Percentiles rank a stretch among this genome's conserved stretches.
phyloP scores from a whole-genome alignment of 2,888 invertebrate species.

The Cerastoderma edule region DNA sequence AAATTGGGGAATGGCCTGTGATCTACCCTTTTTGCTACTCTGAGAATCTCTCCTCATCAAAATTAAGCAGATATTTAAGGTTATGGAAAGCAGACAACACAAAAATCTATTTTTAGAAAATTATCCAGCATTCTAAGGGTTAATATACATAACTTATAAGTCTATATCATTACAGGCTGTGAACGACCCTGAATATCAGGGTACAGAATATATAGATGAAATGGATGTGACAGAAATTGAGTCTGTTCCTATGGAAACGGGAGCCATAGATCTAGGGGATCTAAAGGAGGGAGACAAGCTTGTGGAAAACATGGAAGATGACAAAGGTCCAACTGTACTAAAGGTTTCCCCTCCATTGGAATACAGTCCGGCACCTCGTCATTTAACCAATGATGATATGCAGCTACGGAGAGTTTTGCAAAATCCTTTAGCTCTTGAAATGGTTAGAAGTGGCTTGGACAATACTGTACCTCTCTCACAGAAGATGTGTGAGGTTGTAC shows the following conservation, averaged over 20 bases:
- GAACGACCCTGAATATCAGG: slow-evolving; percentile 45
- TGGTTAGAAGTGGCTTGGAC: slow-evolving; percentile 34
- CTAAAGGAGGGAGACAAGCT: neutral
- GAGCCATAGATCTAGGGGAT: neutral
- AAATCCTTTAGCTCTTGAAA: slow-evolving; percentile 48
- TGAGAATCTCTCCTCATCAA: no score
- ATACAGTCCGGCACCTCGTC: neutral
- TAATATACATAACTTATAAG: no score
- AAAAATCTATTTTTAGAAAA: no score
- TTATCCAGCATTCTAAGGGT: no score
- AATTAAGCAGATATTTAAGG: no score
- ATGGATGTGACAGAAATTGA: slow-evolving; percentile 16
- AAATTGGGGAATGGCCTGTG: no score
- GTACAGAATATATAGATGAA: slow-evolving; percentile 53
- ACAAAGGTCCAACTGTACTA: neutral
- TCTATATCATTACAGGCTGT: slow-evolving; percentile 34
- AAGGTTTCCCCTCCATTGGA: neutral
- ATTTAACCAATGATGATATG: slow-evolving; percentile 22
- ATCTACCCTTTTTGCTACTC: no score
- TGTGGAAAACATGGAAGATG: neutral
- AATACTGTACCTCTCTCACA: slow-evolving; percentile 29
- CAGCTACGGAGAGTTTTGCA: slow-evolving; percentile 49
- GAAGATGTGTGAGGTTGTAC: slow-evolving; percentile 32
- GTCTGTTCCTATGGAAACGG: slow-evolving; percentile 15
- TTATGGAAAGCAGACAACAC: no score